phyloP scores from a whole-genome alignment of 2,888 invertebrate genomes.

The Oxyscelio sp. region DNA sequence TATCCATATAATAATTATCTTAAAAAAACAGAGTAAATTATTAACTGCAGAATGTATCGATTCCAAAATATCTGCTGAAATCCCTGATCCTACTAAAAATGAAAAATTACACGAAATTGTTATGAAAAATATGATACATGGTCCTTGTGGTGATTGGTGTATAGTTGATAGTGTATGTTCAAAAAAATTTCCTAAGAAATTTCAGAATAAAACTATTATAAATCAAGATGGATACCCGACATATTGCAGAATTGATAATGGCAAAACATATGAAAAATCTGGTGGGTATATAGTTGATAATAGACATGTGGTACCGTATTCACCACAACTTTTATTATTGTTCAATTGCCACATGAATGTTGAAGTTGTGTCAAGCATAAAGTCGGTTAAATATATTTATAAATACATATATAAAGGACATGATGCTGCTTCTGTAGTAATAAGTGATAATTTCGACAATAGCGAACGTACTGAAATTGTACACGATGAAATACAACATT shows the following conservation, averaged over 20 bases:
- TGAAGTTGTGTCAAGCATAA: background rate
- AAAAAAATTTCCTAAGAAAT: background rate
- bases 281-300: background rate
- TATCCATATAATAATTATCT: no score
- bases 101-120: no score
- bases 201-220: background rate
- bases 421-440: background rate
- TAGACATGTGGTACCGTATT: no score
- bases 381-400: no score
- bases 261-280: background rate
- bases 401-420: background rate
- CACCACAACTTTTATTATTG: background rate
- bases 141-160: no score
- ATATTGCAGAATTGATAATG: background rate
- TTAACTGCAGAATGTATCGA: no score
- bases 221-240: background rate
- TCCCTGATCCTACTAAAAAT: no score
- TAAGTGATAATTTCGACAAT: background rate
- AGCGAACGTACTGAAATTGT: background rate
- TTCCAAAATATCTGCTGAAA: no score
- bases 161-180: background rate
- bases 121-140: no score
- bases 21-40: no score
- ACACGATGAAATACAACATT: background rate
- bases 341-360: background rate